These are phyloP conservation scores for Tiaroga cobitis DNA, from an alignment of 2,797 vertebrate genomes.

Conservation along the genomic window DNA sequence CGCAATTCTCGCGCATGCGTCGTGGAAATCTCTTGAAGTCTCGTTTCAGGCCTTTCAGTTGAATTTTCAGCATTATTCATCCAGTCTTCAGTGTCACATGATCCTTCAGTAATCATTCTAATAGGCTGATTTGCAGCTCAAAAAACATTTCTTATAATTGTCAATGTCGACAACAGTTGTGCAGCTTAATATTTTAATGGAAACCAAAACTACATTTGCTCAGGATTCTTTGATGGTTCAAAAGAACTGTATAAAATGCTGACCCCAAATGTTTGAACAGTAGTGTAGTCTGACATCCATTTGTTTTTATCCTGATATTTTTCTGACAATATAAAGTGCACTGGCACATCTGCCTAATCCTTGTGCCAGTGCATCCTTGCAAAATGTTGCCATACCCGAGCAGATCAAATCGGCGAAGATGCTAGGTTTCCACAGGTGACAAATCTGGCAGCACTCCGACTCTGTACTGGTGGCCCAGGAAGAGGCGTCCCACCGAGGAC, in stretches of 20 bases:
- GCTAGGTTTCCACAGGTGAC: constrained; percentile 28
- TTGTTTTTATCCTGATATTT: background rate
- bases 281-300: background rate
- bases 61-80: too few relatives aligned
- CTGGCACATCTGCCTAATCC: background rate
- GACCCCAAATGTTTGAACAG: background rate
- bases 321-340: background rate
- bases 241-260: background rate
- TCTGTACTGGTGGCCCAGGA: constrained; percentile 8
- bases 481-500: constrained; percentile 24
- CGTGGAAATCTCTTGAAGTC: too few relatives aligned
- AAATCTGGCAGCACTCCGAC: constrained; percentile 1
- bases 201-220: background rate
- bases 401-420: background rate
- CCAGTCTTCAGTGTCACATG: background rate
- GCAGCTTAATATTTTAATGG: background rate
- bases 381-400: background rate
- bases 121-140: background rate
- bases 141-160: background rate
- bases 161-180: background rate
- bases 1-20: too few relatives aligned
- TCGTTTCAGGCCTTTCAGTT: too few relatives aligned
- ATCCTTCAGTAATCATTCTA: background rate
- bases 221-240: background rate
- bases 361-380: background rate